Conservation (phyloP, 2,888 invertebrate genomes). For the Syritta pipiens region DNA sequence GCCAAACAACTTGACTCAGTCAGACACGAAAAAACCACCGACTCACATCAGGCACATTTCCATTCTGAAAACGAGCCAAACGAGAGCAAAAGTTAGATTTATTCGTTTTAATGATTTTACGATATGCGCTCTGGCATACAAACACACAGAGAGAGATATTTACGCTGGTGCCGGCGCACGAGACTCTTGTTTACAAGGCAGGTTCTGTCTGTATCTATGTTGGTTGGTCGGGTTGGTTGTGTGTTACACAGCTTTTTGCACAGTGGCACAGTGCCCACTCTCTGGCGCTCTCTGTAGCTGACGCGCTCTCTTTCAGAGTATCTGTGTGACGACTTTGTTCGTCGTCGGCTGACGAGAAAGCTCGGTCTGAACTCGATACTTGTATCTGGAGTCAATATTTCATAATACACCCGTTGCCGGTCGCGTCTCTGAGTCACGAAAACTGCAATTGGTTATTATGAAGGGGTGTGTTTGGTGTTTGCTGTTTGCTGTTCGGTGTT, state of each 20-base stretch:
- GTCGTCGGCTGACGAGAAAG: no score
- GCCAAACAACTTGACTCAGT: conserved; percentile 19
- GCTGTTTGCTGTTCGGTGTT: no score
- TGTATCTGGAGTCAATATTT: conserved; percentile 23
- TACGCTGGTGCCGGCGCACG: conserved; percentile 63
- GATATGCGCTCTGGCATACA: conserved; percentile 50
- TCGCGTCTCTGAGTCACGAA: conserved; percentile 14
- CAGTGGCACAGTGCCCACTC: conserved; percentile 51
- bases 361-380: conserved; percentile 9
- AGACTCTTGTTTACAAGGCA: conserved; percentile 55
- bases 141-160: conserved; percentile 33
- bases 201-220: conserved; percentile 20
- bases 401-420: conserved; percentile 27
- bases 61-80: conserved; percentile 62
- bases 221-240: no score
- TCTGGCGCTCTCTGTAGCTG: background rate
- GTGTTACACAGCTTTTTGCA: conserved; percentile 27
- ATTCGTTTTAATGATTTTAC: conserved; percentile 58
- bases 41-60: conserved; percentile 55
- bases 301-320: background rate
- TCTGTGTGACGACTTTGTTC: no score
- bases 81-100: conserved; percentile 66
- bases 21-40: conserved; percentile 37
- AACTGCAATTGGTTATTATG: conserved; percentile 37
- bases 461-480: conserved; percentile 56